Evolutionary conservation across 2,113 vertebrate species (phyloP).

Genomic region (Paracanthobrama guichenoti): DNA sequence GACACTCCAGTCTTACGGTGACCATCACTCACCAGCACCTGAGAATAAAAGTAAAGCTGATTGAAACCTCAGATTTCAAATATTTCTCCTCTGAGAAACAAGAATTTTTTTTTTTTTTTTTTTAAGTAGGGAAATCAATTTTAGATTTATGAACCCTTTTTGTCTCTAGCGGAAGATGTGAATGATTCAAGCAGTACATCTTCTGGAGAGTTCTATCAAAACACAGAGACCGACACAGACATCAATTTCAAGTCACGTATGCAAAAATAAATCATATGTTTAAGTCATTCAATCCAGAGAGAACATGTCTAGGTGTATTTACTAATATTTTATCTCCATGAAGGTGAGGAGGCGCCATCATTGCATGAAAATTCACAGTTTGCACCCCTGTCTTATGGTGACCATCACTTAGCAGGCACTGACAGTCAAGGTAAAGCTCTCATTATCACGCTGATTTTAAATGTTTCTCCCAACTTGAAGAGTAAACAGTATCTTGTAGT

Average conservation of each 20-base stretch:
- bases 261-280: neutral
- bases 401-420: neutral
- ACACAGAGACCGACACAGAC: slow-evolving; percentile 14
- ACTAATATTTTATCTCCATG: neutral
- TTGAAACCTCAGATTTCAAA: neutral
- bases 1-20: neutral
- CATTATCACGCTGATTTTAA: neutral
- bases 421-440: neutral
- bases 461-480: neutral
- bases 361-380: neutral
- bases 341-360: neutral
- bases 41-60: neutral
- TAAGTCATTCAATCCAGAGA: neutral
- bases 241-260: neutral
- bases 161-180: neutral
- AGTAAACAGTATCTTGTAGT: neutral
- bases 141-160: neutral
- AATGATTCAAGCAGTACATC: slow-evolving; percentile 56
- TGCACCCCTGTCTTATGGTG: neutral
- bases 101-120: neutral
- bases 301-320: neutral
- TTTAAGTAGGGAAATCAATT: neutral
- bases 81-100: neutral
- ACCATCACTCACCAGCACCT: neutral
- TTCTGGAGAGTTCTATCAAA: slow-evolving; percentile 59